A percentile compares a stretch with the other conserved stretches of the same genome.
Evolutionary conservation across 64 coral and sea anemone genomes (phyloP).

Genomic region (Stylophora pistillata): DNA sequence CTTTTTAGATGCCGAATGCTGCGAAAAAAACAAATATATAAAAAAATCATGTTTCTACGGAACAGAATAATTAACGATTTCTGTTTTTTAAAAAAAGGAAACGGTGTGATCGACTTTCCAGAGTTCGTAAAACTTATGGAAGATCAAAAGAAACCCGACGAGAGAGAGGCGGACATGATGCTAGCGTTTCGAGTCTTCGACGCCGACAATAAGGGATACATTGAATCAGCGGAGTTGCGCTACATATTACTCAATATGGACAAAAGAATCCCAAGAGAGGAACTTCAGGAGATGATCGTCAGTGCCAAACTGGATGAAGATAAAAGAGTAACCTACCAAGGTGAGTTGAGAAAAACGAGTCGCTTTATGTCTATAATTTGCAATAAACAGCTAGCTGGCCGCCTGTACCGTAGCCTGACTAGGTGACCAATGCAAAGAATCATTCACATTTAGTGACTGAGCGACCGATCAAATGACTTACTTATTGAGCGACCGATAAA

Average conservation of each 20-base stretch:
- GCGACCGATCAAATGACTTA: background rate
- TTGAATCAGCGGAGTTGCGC: slow-evolving; percentile 82
- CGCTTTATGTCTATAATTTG: background rate
- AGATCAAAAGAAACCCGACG: slow-evolving; percentile 67
- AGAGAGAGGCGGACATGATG: slow-evolving; percentile 70
- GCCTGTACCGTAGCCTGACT: background rate
- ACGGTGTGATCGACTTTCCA: slow-evolving; percentile 77
- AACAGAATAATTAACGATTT: background rate
- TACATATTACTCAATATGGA: slow-evolving; percentile 71
- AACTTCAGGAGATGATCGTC: slow-evolving; percentile 72
- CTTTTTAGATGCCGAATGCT: too few species aligned
- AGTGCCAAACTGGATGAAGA: slow-evolving; percentile 67
- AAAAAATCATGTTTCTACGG: background rate
- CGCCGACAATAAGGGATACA: slow-evolving; percentile 84
- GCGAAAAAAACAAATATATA: too few species aligned
- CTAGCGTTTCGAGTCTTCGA: slow-evolving; percentile 87
- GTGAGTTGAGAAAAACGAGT: slow-evolving; percentile 19
- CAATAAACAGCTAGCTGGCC: background rate
- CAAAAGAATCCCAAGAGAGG: slow-evolving; percentile 71
- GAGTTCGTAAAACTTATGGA: slow-evolving; percentile 94
- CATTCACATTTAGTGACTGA: background rate
- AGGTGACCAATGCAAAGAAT: background rate
- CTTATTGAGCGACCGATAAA: background rate
- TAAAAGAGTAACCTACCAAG: slow-evolving; percentile 77
- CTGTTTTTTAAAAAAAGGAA: slow-evolving; percentile 30